phyloP scores from a whole-genome alignment of 1,140 invertebrate genomes.

The Eriocheir sinensis region DNA sequence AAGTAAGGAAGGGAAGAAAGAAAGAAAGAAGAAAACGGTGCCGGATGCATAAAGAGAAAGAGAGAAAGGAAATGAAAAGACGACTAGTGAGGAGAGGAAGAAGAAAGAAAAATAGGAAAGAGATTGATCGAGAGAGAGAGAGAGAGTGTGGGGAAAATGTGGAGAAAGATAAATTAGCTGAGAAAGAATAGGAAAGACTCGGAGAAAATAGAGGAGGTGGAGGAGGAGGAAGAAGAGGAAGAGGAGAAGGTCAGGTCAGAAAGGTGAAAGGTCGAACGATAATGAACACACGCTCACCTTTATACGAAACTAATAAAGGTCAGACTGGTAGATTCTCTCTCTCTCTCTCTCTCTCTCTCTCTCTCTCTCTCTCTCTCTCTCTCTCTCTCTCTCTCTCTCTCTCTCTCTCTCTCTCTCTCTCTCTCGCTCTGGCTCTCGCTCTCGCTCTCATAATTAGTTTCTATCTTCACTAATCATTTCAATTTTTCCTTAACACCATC shows the following conservation, averaged over 20 bases:
- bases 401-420: neutral
- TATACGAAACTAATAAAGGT: no score
- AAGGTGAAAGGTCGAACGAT: no score
- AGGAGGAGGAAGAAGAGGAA: neutral
- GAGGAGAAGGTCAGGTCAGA: no score
- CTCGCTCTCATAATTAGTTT: neutral
- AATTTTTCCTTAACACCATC: neutral
- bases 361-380: slow-evolving; percentile 22
- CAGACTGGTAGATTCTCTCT: neutral
- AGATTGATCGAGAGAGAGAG: no score
- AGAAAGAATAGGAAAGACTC: neutral
- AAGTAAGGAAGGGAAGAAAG: neutral
- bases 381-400: neutral
- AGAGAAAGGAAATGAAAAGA: no score
- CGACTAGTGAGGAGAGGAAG: no score
- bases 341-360: slow-evolving; percentile 22
- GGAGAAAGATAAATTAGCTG: no score
- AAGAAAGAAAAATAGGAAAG: no score
- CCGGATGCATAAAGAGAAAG: no score
- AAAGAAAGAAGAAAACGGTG: neutral
- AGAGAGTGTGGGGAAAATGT: no score
- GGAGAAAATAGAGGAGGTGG: neutral
- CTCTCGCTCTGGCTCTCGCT: no score
- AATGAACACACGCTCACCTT: no score
- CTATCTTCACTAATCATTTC: neutral